Evolutionary conservation across 2,888 invertebrate species (phyloP), one percentile per base, ranked within the genome.

Genomic region (Hyppa rectilinea): DNA sequence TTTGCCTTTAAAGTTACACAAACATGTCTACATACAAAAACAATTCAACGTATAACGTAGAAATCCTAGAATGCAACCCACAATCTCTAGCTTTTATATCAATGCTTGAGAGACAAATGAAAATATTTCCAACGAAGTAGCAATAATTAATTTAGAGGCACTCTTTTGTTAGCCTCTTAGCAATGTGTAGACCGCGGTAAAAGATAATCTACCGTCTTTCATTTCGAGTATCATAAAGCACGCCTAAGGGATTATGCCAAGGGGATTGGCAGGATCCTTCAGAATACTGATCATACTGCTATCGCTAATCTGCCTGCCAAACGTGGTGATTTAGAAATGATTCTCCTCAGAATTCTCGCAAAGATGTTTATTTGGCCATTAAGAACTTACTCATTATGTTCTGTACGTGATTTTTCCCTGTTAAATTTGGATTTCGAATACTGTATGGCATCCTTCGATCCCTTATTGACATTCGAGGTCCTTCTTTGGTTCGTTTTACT

Each of bases 191-290:
- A 60, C 79, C 58, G 71, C 43, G 53, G 40, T 56, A 47, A 58
- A 74, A 66, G 66, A 80, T 77, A 77, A 77, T 75, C 80, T 58
- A 29, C 58, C 56, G 50, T 61, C 61, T 75, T 64, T 80, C 75
- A 62, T 77, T 75, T 77, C 47, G 76, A 80, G 75, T 62, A 66
- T 80, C 80, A 80, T 80, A 77, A 80, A 77, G 75, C 80, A 77
- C 67, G 80, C 43, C 66, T 62, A 74, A 34, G 58, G 58, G 76
- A 80, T 77, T 77, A 77, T 17, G 40, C 29, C 49, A 75, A 63
- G 53, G 31, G 43, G 50, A 80, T 80, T 68, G 60, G 56, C 63
- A 60, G 66, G 20, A 40, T 67, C 43, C 49, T 14, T 45, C 66
- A 52, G 68, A 80, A 61, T 68, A 61, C 60, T 56, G 75, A 76